Evolutionary conservation across 2,888 invertebrate genomes (phyloP).

Genomic region (Thalpophila matura): DNA sequence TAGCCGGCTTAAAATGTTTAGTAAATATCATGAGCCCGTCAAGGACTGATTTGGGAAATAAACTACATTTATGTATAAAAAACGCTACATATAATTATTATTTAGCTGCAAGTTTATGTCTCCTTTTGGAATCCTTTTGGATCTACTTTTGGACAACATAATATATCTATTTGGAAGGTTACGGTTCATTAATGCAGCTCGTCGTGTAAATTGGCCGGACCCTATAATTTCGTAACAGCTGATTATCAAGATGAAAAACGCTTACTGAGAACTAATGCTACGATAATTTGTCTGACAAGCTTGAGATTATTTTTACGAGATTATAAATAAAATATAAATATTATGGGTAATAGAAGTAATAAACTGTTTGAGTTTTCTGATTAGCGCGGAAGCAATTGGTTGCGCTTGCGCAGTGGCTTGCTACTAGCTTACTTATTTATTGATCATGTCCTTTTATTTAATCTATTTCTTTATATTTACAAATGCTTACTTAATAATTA

Average conservation of each 20-base stretch:
- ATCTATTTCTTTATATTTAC: slow-evolving; percentile 4
- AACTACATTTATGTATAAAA: slow-evolving; percentile 1
- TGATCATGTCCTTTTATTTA: background rate
- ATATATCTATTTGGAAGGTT: background rate
- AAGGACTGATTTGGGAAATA: slow-evolving; percentile 64
- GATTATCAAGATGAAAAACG: slow-evolving; percentile 2
- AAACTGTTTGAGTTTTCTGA: slow-evolving; percentile 9
- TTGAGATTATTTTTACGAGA: background rate
- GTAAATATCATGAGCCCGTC: slow-evolving; percentile 67
- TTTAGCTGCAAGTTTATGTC: background rate
- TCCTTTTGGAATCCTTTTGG: too few species aligned
- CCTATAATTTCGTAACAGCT: slow-evolving; percentile 21
- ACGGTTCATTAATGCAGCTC: background rate
- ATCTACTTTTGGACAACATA: slow-evolving; percentile 11
- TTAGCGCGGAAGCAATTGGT: slow-evolving; percentile 11
- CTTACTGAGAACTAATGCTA: background rate
- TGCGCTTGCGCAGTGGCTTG: background rate
- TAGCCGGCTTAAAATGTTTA: slow-evolving; percentile 65
- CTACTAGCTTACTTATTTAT: background rate
- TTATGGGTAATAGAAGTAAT: slow-evolving; percentile 2
- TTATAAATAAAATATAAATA: slow-evolving; percentile 14
- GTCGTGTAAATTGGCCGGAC: slow-evolving; percentile 5
- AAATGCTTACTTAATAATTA: background rate
- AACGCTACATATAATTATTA: background rate
- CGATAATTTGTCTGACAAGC: slow-evolving; percentile 10